Evolutionary conservation across 2,797 vertebrate species (phyloP), one percentile per base, ranked within the genome.

Genomic region (Lophotriccus pileatus): DNA sequence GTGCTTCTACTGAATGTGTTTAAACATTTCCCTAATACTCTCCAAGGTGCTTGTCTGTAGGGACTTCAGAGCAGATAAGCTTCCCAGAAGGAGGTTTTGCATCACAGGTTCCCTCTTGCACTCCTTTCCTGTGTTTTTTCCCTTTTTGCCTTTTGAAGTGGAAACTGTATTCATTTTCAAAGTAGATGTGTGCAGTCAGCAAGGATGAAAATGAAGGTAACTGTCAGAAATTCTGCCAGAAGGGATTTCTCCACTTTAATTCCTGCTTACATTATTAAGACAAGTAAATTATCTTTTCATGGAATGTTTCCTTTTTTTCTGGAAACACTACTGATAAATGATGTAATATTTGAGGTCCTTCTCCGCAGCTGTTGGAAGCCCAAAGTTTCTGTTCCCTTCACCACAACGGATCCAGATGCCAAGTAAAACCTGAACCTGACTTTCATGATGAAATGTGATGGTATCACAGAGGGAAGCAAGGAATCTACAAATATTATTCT

Each of bases 241-340:
- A 96, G 62, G 84, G 92, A 96, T 94, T 96, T 97, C 84, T 97
- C 81, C 84, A 66, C 91, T 97, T 96, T 85, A 90, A 94, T 95
- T 97, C 92, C 69, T 95, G 75, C 92, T 96, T 95, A 94, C 56
- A 46, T 97, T 97, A 96, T 92, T 96, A 94, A 97, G 94, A 96
- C 85, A 89, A 91, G 88, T 93, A 96, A 97, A 96, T 98, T 97
- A 89, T 96, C 94, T 96, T 97, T 97, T 95, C 89, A 96, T 96
- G 94, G 91, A 97, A 95, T 96, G 68, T 90, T 98, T 97, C 94
- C 92, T 76, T 86, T 84, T 70, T 94, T 84, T 95, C 60, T 78
- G 88, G 95, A 90, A 91, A 46, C 66, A 52, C 66, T 87, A n/a
- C 67, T 95, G 94, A 89, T 96, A 87, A 90, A 91, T 96, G 83